phyloP scores from a whole-genome alignment of 2,113 vertebrate species.

The Panurus biarmicus region DNA sequence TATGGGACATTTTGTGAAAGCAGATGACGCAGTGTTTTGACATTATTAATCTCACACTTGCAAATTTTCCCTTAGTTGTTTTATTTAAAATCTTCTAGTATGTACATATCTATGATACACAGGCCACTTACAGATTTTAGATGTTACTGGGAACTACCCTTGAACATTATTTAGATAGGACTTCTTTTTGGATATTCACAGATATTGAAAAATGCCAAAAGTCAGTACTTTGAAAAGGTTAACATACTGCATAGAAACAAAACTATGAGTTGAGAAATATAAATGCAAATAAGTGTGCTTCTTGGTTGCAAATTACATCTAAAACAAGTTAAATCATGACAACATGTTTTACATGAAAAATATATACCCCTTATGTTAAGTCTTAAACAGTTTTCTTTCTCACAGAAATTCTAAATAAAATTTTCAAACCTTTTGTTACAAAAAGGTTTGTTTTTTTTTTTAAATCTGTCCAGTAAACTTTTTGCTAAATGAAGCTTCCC shows the following conservation, averaged over 20 bases:
- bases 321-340: not conserved
- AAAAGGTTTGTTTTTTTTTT: not conserved
- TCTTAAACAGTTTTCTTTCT: not conserved
- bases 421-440: not conserved
- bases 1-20: not conserved
- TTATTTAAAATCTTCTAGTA: not conserved
- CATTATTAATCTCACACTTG: not conserved
- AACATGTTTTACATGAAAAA: not conserved
- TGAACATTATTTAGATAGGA: not conserved
- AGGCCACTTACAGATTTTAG: not conserved
- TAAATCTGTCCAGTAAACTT: not conserved
- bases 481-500: not conserved
- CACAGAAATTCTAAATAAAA: not conserved
- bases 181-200: not conserved
- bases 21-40: not conserved
- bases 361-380: not conserved
- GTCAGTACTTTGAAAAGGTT: not conserved
- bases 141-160: not conserved
- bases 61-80: not conserved
- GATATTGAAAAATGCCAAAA: not conserved
- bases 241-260: not conserved
- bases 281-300: not conserved
- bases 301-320: not conserved
- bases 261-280: not conserved
- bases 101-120: not conserved